Evolutionary conservation across 2,888 invertebrate genomes (phyloP).

Genomic region (Sisyra terminalis): DNA sequence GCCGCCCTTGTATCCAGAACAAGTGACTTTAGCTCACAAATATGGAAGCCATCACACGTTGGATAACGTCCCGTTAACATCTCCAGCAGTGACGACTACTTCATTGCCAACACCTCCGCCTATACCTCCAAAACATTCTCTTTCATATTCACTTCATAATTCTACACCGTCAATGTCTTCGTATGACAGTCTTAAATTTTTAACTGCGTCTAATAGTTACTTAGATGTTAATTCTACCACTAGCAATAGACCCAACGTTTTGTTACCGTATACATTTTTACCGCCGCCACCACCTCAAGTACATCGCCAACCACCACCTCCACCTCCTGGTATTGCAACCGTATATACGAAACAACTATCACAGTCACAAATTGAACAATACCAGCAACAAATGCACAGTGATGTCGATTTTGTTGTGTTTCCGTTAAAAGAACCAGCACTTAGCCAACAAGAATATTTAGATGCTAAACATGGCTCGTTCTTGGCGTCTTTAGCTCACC

Average conservation of each 20-base stretch:
- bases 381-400: conserved; percentile 77
- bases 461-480: conserved; percentile 73
- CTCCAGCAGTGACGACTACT: conserved; percentile 25
- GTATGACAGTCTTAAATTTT: conserved; percentile 26
- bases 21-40: conserved; percentile 53
- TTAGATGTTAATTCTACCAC: conserved; percentile 32
- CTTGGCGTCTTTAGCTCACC: conserved; percentile 40
- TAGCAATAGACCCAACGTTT: conserved; percentile 32
- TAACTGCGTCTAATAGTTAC: conserved; percentile 43
- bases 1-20: conserved; percentile 46
- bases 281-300: conserved; percentile 43
- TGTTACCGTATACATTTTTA: conserved; percentile 30
- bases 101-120: conserved; percentile 18
- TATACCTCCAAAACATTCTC: conserved; percentile 23
- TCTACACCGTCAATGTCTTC: conserved; percentile 29
- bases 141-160: conserved; percentile 1
- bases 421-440: conserved; percentile 74
- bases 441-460: conserved; percentile 80
- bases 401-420: conserved; percentile 87
- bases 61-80: conserved; percentile 29
- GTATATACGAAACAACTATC: conserved; percentile 53
- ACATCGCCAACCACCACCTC: conserved; percentile 43
- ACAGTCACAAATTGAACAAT: conserved; percentile 66
- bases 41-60: conserved; percentile 32
- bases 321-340: conserved; percentile 51